Evolutionary conservation across 2,113 vertebrate species (phyloP), one percentile per base, ranked within the genome.

Genomic region (Sander vitreus): DNA sequence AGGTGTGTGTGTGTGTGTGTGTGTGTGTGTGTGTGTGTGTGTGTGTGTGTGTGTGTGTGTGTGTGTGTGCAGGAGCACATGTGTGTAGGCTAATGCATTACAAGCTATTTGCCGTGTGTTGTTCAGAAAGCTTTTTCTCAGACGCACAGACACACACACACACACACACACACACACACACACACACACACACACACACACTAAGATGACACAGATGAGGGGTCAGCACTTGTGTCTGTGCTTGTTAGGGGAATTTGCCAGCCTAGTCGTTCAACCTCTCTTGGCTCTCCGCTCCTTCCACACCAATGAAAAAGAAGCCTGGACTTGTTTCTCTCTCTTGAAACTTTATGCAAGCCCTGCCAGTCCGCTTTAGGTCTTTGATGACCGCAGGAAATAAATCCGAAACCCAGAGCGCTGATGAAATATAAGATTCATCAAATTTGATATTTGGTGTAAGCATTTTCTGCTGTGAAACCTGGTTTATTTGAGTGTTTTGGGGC

Each of bases 191-290:
- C 50, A 19, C 16, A 25, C 66, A 60, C 77, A 62, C 69, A 71
- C 57, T 68, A 81, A 89, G 68, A 82, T 85, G 87, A 84, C 83
- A 87, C 77, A 86, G 58, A 83, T 62, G 81, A 78, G 48, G 58
- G 85, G 84, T 93, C 91, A 93, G 89, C 89, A 85, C 70, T 92
- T 88, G 84, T 88, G 92, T 90, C 88, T 77, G 25, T 51, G 78
- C 86, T 75, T 59, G 84, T 93, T 85, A 86, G 68, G 54, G 64
- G 57, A 19, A 73, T 78, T 59, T 55, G 64, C 77, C 48, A 51
- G 69, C 74, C 39, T 21, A 8, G 43, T 85, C 58, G 64, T 30
- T 60, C 50, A 47, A 25, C 76, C 55, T 55, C 79, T 74, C 62
- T 23, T 53, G 10, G n/a, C 15, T 45, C 53, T 54, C 66, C 0